Conservation (phyloP, 2,888 invertebrate genomes). For the Drosophila quinaria region DNA sequence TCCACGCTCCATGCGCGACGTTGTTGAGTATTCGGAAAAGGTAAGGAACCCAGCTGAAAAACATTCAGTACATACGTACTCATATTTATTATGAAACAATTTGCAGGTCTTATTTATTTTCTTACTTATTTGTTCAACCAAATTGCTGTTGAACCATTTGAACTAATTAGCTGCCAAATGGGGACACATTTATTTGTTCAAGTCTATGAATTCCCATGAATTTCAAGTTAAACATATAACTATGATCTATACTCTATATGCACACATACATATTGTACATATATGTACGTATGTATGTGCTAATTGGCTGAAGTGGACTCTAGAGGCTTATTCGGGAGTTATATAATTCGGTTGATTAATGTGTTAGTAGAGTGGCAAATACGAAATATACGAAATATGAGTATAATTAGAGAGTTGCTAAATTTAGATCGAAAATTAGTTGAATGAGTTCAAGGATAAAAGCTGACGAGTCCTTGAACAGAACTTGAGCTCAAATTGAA, state of each 20-base stretch:
- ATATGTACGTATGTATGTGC: constrained; percentile 7
- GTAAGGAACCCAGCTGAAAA: constrained; percentile 85
- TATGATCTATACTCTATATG: constrained; percentile 19
- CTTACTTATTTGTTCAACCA: constrained; percentile 52
- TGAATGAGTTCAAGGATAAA: constrained; percentile 10
- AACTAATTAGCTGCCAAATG: constrained; percentile 74
- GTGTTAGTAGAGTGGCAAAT: not conserved
- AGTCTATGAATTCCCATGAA: constrained; percentile 56
- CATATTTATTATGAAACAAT: constrained; percentile 51
- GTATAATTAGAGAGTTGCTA: constrained; percentile 22
- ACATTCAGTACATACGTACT: not conserved
- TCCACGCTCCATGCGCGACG: constrained; percentile 96
- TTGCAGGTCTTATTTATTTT: constrained; percentile 22
- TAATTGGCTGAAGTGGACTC: constrained; percentile 55
- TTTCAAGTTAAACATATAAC: constrained; percentile 45
- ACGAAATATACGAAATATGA: too few species aligned
- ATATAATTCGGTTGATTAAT: constrained; percentile 21
- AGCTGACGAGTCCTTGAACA: not conserved
- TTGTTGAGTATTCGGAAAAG: constrained; percentile 96
- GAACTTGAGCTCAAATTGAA: not conserved
- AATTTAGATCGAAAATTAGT: not conserved
- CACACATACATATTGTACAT: constrained; percentile 8
- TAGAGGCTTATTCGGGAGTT: constrained; percentile 35
- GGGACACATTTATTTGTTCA: constrained; percentile 59
- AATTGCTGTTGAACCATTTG: constrained; percentile 67